A percentile compares a stretch with the other conserved stretches of the same genome.
Conservation (phyloP, 2,888 invertebrate species). For the Amphimallon solstitiale region DNA sequence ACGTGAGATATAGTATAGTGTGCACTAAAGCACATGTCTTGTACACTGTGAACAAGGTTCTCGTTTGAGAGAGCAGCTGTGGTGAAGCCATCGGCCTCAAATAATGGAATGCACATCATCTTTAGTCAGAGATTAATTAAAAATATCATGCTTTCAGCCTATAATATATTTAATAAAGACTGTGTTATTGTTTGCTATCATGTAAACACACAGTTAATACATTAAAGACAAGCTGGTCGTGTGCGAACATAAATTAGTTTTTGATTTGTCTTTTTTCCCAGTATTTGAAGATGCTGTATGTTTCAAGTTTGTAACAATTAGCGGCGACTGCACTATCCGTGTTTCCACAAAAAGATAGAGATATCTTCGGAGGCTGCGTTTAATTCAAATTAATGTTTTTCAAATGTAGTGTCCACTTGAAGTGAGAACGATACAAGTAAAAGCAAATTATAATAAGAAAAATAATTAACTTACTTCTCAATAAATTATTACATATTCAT, state of each 20-base stretch:
- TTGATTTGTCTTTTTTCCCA: constrained; percentile 13
- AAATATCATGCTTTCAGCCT: constrained; percentile 47
- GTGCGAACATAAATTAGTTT: constrained; percentile 25
- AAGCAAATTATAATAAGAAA: too few species aligned
- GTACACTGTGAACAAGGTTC: constrained; percentile 21
- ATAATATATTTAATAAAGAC: constrained; percentile 45
- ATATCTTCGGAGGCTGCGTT: neutral
- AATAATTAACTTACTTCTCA: too few species aligned
- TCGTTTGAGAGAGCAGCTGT: constrained; percentile 45
- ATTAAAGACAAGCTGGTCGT: constrained; percentile 22
- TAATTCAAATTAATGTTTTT: constrained; percentile 26
- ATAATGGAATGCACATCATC: constrained; percentile 49
- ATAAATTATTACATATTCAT: too few species aligned
- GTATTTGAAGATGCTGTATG: constrained; percentile 17
- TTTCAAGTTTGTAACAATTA: constrained; percentile 34
- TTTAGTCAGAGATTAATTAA: constrained; percentile 52
- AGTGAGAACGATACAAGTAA: too few species aligned
- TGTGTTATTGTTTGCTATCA: constrained; percentile 36
- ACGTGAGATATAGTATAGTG: neutral
- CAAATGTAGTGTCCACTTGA: neutral
- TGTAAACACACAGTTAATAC: constrained; percentile 35
- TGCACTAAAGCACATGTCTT: neutral
- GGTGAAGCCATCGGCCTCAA: constrained; percentile 49
- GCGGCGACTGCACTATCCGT: neutral
- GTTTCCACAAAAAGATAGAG: constrained; percentile 26